Base-by-base conservation (phyloP, 2,888 invertebrate species). In the Drosophila greeni region DNA sequence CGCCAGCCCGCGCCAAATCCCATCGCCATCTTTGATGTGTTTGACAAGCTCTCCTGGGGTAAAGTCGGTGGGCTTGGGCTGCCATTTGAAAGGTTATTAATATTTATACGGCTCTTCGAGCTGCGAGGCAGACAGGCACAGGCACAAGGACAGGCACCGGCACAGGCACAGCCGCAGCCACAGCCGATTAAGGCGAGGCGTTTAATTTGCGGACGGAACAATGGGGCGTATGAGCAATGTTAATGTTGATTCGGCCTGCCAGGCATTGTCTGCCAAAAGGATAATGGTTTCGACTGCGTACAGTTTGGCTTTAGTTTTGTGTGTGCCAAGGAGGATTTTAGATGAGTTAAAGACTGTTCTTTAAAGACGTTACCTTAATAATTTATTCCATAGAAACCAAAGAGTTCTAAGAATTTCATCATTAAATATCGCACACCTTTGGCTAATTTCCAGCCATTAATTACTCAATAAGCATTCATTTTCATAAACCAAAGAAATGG, bases 41-140 rank as follows among this genome's bases (percentile, higher is more conserved):
- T 82, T 82, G 81, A 80, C 81, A 82, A 65, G 65, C 57, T 43
- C 54, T 54, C 60, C 43, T 47, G 56, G 64, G 36, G 31, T 5
- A 16, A 23, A 36, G 20, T n/a, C 18, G 6, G 20, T 23, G 14
- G 40, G 40, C 40, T 24, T 24, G 14, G 14, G 48, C 43, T 49
- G 72, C 61, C 76, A 78, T 73, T 68, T 78, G 82, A 79, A 81
- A 68, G 76, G 59, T 84, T 78, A 78, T 78, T 78, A 78, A 78
- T 78, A 78, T 84, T 84, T 78, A 84, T 82, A 73, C 64, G 70
- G 84, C 82, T 65, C 77, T 84, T 70, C 65, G 36, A 60, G 45
- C 45, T 45, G 43, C n/a, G 45, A 39, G 54, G 54, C 62, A 45
- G 43, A 36, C 42, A 39, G 48, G 5, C 26, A 3, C 42, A 20